Base-by-base conservation (phyloP, 2,888 invertebrate genomes). In the Lymantria monacha region DNA sequence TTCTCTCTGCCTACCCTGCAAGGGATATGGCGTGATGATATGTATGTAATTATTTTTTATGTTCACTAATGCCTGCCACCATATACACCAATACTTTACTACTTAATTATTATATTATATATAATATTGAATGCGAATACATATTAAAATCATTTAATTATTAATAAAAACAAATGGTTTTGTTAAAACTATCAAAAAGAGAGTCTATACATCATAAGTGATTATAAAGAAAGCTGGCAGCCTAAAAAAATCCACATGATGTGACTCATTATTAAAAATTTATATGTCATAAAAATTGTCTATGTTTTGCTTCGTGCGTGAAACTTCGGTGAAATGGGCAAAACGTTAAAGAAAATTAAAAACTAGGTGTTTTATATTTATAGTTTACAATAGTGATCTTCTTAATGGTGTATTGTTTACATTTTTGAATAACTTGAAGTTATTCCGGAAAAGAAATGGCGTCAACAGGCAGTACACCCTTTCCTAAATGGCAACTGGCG, bases 401-500 rank as follows among this genome's bases (percentile, higher is more conserved):
- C 72, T 85, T 85, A 83, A 85, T 85, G 82, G 81, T 85, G 80
- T 78, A 82, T 76, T 70, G 72, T 78, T 78, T 78, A 74, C 66
- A 70, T 66, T 65, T 68, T 62, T 67, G 41, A 68, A 68, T 63
- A 55, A 61, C 57, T 66, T 69, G 58, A 75, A 73, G 64, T 61
- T 64, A 59, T 70, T 73, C 57, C 55, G 47, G 46, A 51, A 53
- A 67, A 70, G 79, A 70, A 63, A 91, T 91, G 90, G 85, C 87
- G 65, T 91, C 91, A 60, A 91, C 92, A 53, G 92, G 92, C 69
- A 91, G 92, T 76, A 91, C 92, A 79, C 92, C 93, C 48, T 91
- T 95, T 84, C 94, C 95, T 66, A 97, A 95, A 93, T 97, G 97
- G 97, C 96, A 97, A 92, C 91, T 97, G 72, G 97, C 96, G 56